Base-by-base conservation (phyloP, 2,888 invertebrate species). In the Ophonus ardosiacus region DNA sequence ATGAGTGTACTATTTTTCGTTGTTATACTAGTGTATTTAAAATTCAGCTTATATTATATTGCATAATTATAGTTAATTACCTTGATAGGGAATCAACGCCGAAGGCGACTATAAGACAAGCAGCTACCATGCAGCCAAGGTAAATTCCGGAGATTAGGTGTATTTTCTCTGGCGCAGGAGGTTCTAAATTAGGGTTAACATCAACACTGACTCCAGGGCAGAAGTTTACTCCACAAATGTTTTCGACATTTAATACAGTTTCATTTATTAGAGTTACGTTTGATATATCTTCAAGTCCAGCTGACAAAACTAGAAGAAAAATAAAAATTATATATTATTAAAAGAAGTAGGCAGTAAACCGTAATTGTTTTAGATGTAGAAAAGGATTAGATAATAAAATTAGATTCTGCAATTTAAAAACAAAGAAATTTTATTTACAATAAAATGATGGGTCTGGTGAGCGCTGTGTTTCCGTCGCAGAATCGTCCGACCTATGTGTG, bases 31-130 rank as follows among this genome's bases (percentile, higher is more conserved):
- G 31, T 31, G 6, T 31, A 31, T 31, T 31, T 31, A 31, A 31
- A 31, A 31, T 31, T 31, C 31, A 31, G 31, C 31, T 31, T 31
- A 31, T 31, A 31, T 31, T 31, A 31, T 0, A 31, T 31, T 31
- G n/a, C n/a, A n/a, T n/a, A n/a, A n/a, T n/a, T n/a, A n/a, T n/a
- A 38, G 24, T 85, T 51, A 51, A 88, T 88, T 91, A 97, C 96
- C 96, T 94, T 79, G 94, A 93, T 3, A 97, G 91, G 0, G 96
- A 95, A 91, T 98, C 98, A 0, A 98, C 96, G 18, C 97, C 95
- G 43, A 97, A 90, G 0, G 94, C 93, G 3, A 98, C 95, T 80
- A 97, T 93, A 7, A 96, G 87, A 15, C 95, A 94, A 0, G 98
- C 98, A 0, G 92, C 90, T 0, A 95, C 91, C 93, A 97, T 97